phyloP scores from a whole-genome alignment of 2,888 invertebrate species.

The Synanthedon vespiformis region DNA sequence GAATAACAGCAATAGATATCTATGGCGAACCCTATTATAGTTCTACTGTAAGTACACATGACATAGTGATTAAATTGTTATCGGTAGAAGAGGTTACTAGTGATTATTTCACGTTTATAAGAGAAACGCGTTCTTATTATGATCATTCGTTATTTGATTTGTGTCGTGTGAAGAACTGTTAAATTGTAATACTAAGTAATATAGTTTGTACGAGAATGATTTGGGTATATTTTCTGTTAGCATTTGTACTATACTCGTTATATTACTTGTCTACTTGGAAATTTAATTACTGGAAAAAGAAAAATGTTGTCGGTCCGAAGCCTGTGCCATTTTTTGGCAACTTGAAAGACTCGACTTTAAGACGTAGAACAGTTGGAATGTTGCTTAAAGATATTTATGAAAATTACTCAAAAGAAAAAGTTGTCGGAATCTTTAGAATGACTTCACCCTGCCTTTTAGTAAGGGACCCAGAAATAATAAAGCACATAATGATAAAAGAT shows the following conservation, averaged over 20 bases:
- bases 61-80: no score
- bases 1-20: no score
- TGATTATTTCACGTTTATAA: no score
- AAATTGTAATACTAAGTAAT: no score
- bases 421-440: slow-evolving; percentile 9
- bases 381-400: slow-evolving; percentile 14
- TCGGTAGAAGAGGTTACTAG: no score
- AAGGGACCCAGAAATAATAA: slow-evolving; percentile 11
- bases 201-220: no score
- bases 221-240: neutral
- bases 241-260: neutral
- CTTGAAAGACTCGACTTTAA: slow-evolving; percentile 10
- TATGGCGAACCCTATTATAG: no score
- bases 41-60: no score
- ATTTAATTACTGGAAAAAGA: slow-evolving; percentile 14
- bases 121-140: no score
- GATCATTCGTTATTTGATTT: no score
- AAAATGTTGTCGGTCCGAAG: slow-evolving; percentile 14
- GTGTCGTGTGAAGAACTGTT: no score
- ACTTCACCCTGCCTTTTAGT: slow-evolving; percentile 8
- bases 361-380: slow-evolving; percentile 8
- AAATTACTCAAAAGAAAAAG: slow-evolving; percentile 9
- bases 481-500: slow-evolving; percentile 11
- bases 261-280: slow-evolving; percentile 13
- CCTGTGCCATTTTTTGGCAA: slow-evolving; percentile 18